Evolutionary conservation across 2,797 vertebrate genomes (phyloP).

Genomic region (Agapornis canus): DNA sequence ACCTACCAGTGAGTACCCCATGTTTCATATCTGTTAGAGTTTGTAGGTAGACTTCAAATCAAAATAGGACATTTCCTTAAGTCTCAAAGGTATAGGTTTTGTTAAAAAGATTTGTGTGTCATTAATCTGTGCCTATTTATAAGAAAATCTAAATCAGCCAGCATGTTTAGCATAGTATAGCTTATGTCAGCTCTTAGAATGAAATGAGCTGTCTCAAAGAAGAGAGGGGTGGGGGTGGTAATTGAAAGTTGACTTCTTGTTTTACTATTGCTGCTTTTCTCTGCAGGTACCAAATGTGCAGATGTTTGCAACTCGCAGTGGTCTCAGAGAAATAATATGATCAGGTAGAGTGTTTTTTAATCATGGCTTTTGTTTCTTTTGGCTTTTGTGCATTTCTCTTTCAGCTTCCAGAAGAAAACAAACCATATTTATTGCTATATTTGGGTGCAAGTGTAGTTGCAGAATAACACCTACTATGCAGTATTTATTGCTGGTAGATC

Average conservation of each 20-base stretch:
- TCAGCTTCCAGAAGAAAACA: not conserved
- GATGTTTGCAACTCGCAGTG: slow-evolving; percentile 40
- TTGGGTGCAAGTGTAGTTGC: not conserved
- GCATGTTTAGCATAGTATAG: not conserved
- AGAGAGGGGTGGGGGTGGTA: not conserved
- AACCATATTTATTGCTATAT: rapidly evolving
- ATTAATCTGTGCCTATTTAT: not conserved
- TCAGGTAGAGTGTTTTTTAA: slow-evolving; percentile 57
- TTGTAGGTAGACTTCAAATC: not conserved
- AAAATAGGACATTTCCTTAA: not conserved
- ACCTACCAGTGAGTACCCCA: not conserved
- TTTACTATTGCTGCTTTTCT: slow-evolving; percentile 16
- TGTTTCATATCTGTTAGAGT: not conserved
- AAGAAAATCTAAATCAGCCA: not conserved
- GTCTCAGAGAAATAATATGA: slow-evolving; percentile 15
- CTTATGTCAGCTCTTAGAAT: not conserved
- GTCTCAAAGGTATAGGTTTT: not conserved
- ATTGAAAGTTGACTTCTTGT: not conserved
- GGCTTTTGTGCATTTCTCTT: not conserved
- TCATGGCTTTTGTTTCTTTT: not conserved
- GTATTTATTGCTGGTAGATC: not conserved
- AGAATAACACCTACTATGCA: not conserved
- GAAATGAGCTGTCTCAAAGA: not conserved
- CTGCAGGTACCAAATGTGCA: slow-evolving; percentile 53
- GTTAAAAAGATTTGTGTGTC: not conserved